Conservation (phyloP, 2,888 invertebrate species). For the Stomorhina lunata region DNA sequence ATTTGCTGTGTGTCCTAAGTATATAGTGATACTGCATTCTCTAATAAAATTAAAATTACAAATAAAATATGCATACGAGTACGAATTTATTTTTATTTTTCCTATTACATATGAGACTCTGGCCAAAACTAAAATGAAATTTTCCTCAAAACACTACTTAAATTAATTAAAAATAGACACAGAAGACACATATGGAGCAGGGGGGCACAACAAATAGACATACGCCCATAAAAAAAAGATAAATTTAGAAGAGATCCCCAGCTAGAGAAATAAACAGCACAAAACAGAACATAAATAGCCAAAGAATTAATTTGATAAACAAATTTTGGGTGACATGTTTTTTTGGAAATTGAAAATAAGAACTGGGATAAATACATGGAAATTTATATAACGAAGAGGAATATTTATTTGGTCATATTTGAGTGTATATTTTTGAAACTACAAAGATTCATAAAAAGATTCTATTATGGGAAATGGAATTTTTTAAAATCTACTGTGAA, state of each 20-base stretch:
- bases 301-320: slow-evolving; percentile 10
- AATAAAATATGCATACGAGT: background rate
- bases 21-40: background rate
- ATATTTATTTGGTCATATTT: no score
- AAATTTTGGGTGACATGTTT: background rate
- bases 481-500: no score
- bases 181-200: background rate
- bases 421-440: no score
- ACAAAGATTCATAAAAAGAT: no score
- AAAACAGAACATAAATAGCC: slow-evolving; percentile 12
- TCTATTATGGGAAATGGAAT: no score
- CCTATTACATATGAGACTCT: no score
- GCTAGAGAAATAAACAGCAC: background rate
- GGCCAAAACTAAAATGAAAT: slow-evolving; percentile 42
- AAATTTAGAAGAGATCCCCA: background rate
- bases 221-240: background rate
- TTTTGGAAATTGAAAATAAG: background rate
- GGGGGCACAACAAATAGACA: no score
- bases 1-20: background rate
- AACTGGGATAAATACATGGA: background rate
- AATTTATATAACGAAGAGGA: background rate
- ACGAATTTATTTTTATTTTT: background rate
- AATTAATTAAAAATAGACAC: slow-evolving; percentile 38
- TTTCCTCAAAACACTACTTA: slow-evolving; percentile 45
- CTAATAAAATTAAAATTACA: background rate